A percentile compares a stretch with the other conserved stretches of the same genome.
Evolutionary conservation across 2,888 invertebrate genomes (phyloP).

Genomic region (Phlogophora meticulosa): DNA sequence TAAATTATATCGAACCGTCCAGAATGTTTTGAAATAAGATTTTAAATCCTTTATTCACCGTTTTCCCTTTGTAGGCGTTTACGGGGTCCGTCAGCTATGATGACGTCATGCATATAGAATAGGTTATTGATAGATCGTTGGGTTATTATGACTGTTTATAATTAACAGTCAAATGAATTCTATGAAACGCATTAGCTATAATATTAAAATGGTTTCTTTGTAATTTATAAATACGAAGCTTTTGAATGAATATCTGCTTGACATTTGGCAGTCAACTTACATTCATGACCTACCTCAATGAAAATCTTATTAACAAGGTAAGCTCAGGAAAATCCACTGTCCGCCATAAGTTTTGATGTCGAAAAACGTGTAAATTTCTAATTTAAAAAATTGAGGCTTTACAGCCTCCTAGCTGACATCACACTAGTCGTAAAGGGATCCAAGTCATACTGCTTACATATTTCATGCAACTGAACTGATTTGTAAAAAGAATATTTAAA

Average conservation of each 20-base stretch:
- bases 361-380: no score
- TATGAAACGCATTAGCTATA: neutral
- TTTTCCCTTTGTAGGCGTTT: slow-evolving; percentile 51
- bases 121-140: neutral
- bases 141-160: neutral
- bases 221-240: neutral
- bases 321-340: neutral
- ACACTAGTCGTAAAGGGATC: no score
- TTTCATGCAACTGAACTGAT: no score
- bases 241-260: no score
- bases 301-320: neutral
- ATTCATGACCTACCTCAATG: neutral
- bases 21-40: neutral
- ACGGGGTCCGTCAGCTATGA: slow-evolving; percentile 55
- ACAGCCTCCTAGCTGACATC: no score
- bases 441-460: no score
- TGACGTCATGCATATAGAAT: slow-evolving; percentile 32
- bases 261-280: neutral
- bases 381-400: no score
- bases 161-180: neutral
- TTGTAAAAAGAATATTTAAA: no score
- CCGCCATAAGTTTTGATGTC: no score
- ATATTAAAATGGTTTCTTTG: neutral
- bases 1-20: neutral
- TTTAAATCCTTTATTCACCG: neutral